phyloP scores from a whole-genome alignment of 2,113 vertebrate genomes.

The Ardeotis arabs region DNA sequence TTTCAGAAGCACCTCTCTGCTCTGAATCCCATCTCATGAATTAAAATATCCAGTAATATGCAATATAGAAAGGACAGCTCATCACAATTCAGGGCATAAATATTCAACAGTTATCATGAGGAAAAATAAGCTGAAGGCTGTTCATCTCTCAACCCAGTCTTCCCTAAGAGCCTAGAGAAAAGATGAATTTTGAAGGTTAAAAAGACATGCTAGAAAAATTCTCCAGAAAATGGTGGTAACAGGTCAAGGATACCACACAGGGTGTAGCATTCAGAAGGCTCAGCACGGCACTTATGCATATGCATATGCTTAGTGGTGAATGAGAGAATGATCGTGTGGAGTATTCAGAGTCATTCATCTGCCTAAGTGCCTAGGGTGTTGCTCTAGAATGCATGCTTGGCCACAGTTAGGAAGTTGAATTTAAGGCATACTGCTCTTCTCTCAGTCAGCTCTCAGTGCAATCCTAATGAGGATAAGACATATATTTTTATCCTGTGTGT shows the following conservation, averaged over 20 bases:
- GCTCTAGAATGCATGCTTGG: background rate
- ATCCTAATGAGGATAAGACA: background rate
- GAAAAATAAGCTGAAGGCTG: conserved; percentile 19
- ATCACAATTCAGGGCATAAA: conserved; percentile 30
- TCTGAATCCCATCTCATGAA: conserved; percentile 29
- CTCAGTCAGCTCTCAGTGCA: background rate
- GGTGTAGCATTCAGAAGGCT: background rate
- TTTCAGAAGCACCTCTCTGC: background rate
- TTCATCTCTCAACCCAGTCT: background rate
- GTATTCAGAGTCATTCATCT: background rate
- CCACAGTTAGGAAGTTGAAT: background rate
- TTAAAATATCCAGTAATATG: conserved; percentile 20
- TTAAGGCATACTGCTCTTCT: background rate
- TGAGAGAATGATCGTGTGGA: background rate
- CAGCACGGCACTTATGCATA: background rate
- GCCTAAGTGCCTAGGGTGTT: background rate
- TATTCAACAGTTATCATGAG: background rate
- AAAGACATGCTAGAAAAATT: background rate
- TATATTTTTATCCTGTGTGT: background rate
- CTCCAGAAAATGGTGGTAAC: background rate
- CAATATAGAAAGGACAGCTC: conserved; percentile 5
- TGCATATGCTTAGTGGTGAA: fast-evolving
- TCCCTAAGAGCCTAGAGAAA: background rate
- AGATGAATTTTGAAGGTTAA: background rate
- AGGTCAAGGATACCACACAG: background rate